Evolutionary conservation across 2,113 vertebrate species (phyloP).

Genomic region (Phalacrocorax aristotelis): DNA sequence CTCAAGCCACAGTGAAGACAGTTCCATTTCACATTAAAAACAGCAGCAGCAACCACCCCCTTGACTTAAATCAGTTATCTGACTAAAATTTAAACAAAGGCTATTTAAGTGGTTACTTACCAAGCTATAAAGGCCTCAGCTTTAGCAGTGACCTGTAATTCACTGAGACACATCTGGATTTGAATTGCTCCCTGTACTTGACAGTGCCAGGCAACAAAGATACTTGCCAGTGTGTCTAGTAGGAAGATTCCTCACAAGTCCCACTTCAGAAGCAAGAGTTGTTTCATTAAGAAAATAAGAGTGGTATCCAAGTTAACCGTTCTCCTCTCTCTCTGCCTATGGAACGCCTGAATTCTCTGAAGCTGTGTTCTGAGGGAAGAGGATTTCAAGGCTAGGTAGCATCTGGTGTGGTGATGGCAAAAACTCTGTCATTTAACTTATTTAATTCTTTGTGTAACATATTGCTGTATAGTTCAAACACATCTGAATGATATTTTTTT

Average conservation of each 20-base stretch:
- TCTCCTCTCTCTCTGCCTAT: neutral
- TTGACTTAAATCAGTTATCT: neutral
- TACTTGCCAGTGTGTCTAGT: neutral
- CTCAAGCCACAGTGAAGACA: neutral
- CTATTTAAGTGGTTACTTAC: neutral
- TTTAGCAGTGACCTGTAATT: neutral
- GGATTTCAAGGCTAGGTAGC: slow-evolving; percentile 11
- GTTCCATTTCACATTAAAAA: neutral
- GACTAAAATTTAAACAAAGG: neutral
- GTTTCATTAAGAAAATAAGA: neutral
- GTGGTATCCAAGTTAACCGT: neutral
- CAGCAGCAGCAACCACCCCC: neutral
- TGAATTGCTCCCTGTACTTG: neutral
- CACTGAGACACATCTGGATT: neutral
- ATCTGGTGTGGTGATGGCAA: neutral
- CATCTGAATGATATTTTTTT: neutral
- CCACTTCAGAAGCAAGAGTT: neutral
- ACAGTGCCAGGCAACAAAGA: neutral
- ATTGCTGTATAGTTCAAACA: slow-evolving; percentile 25
- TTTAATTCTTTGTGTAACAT: slow-evolving; percentile 7
- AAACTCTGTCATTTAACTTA: neutral
- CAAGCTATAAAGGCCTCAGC: neutral
- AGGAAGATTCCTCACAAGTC: neutral
- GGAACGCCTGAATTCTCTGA: neutral
- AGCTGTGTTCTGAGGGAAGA: neutral